A percentile compares a stretch with the other conserved stretches of the same genome.
phyloP scores from a whole-genome alignment of 2,888 invertebrate species.

The Zaprionus lineosus region DNA sequence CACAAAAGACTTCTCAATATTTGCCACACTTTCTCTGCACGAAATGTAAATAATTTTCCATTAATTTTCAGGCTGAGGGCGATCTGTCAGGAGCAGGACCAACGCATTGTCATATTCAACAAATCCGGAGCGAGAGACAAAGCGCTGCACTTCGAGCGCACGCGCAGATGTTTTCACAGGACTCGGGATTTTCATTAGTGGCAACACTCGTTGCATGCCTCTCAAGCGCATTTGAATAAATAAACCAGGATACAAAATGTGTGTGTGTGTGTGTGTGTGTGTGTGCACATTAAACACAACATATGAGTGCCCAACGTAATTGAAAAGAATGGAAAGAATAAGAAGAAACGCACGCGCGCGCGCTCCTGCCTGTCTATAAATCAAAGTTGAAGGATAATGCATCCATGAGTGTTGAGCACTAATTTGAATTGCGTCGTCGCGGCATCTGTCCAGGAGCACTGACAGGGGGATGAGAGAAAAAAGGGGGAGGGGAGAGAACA shows the following conservation, averaged over 20 bases:
- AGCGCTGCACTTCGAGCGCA: slow-evolving; percentile 53
- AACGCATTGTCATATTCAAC: slow-evolving; percentile 30
- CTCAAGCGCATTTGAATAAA: slow-evolving; percentile 61
- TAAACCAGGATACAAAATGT: slow-evolving; percentile 48
- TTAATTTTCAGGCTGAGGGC: slow-evolving; percentile 15
- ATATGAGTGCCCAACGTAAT: slow-evolving; percentile 48
- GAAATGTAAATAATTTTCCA: slow-evolving; percentile 25
- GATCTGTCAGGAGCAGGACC: slow-evolving; percentile 28
- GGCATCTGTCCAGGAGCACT: slow-evolving; percentile 51
- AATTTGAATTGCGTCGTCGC: slow-evolving; percentile 60
- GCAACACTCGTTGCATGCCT: slow-evolving; percentile 47
- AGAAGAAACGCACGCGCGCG: slow-evolving; percentile 26
- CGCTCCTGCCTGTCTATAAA: slow-evolving; percentile 59
- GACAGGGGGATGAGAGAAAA: too few relatives aligned
- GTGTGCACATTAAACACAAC: slow-evolving; percentile 46
- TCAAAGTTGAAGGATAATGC: slow-evolving; percentile 69
- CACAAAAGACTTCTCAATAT: too few relatives aligned
- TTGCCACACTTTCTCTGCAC: too few relatives aligned
- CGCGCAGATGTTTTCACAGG: slow-evolving; percentile 60
- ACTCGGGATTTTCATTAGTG: slow-evolving; percentile 61
- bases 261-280: neutral
- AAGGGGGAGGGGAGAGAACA: too few relatives aligned
- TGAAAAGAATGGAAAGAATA: slow-evolving; percentile 43
- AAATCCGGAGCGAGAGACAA: too few relatives aligned
- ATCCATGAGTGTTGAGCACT: slow-evolving; percentile 59